Conservation (phyloP, 2,113 vertebrate species). For the Turnix velox region DNA sequence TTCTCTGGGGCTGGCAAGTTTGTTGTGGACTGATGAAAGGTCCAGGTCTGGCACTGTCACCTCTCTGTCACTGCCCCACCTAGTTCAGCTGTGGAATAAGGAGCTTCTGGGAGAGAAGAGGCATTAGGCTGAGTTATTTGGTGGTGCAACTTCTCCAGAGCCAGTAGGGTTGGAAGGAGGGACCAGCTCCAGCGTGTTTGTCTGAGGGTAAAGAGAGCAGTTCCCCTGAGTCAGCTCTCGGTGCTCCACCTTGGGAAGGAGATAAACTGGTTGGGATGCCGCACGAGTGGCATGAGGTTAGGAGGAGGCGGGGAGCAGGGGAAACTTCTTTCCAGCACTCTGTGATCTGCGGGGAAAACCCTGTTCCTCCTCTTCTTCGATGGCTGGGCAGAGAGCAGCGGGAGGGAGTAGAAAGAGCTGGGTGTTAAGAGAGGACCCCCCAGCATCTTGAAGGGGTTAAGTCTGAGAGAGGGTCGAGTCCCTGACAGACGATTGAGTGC, state of each 20-base stretch:
- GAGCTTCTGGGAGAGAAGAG: neutral
- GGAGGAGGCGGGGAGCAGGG: neutral
- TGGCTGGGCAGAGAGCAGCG: neutral
- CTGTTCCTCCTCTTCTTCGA: neutral
- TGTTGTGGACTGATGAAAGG: neutral
- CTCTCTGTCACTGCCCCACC: neutral
- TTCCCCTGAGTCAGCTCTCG: conserved; percentile 46
- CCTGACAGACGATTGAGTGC: neutral
- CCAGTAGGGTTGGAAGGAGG: neutral
- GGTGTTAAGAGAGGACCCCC: neutral
- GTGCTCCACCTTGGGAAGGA: conserved; percentile 1
- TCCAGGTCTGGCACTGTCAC: neutral
- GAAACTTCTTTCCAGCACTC: neutral
- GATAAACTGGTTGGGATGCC: conserved; percentile 60
- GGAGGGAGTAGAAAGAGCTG: neutral
- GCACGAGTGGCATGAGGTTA: neutral
- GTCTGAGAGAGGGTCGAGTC: neutral
- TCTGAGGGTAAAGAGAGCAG: neutral
- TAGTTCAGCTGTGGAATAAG: neutral
- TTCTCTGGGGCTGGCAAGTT: neutral
- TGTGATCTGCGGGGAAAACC: neutral
- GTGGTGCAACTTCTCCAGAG: neutral
- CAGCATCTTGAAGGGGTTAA: neutral
- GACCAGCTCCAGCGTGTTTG: neutral
- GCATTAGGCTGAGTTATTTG: neutral